Base-by-base conservation (phyloP, 2,888 invertebrate genomes). In the Drosophila demipolita region DNA sequence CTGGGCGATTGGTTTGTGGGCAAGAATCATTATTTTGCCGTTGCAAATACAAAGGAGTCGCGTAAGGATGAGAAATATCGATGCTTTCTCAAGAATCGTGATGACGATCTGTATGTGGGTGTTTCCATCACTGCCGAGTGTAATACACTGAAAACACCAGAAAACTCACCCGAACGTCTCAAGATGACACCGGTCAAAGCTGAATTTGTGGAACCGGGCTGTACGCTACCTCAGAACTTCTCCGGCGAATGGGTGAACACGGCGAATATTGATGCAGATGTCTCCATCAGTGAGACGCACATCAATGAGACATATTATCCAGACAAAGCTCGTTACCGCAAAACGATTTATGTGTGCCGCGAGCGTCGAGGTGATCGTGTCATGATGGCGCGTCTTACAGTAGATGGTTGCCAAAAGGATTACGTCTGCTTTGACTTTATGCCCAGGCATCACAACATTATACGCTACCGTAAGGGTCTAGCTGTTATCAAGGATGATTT, bases 351-450 rank as follows among this genome's bases (percentile, higher is more conserved):
- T 92, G 97, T 98, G 12, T 99, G 99, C 93, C 96, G 97, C 75
- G 98, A 99, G 93, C 97, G 97, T 82, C 95, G 98, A 73, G 99
- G 98, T 83, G 95, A 96, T 38, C 94, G 99, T 78, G 96, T 97
- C 66, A 98, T 99, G 96, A 98, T 99, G 98, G 98, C 99, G 0
- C 95, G 99, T 70, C 95, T 99, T 11, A 98, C 98, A 1, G 98
- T 99, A 0, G 99, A 99, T 92, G 99, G 98, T 66, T 95, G 99
- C 93, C 99, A 99, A 94, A 98, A 98, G 90, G 99, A 99, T 95
- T 99, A 97, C 92, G 96, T 99, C 9, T 99, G 99, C 91, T 99
- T 99, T 87, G 98, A 99, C 92, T 98, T 99, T 92, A 96, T 99
- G 59, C 98, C 98, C 0, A 96, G 98, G 66, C 99, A 99, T 94